These are phyloP conservation scores for Drosophila nigromelanica DNA, from an alignment of 1,140 invertebrate genomes.

Conservation along the genomic window DNA sequence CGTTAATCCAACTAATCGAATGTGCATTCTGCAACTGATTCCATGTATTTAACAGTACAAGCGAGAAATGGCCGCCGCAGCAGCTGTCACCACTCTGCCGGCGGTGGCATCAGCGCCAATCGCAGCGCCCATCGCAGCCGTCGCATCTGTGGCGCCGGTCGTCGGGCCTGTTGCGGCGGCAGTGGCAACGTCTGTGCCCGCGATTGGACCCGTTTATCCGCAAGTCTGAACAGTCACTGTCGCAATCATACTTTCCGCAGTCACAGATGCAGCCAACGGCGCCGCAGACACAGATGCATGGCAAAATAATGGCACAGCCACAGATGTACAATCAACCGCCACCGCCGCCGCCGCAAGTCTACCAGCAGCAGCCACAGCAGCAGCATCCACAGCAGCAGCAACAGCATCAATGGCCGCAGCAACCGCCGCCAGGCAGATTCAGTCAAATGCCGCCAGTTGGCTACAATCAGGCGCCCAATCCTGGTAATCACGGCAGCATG, in stretches of 20 bases:
- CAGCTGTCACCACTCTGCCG: slow-evolving; percentile 30
- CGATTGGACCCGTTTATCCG: slow-evolving; percentile 39
- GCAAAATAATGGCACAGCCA: slow-evolving; percentile 74
- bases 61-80: slow-evolving; percentile 80
- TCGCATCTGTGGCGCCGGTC: slow-evolving; percentile 1
- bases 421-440: slow-evolving; percentile 12
- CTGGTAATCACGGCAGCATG: not conserved
- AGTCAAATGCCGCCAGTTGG: slow-evolving; percentile 38
- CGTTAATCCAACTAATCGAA: slow-evolving; percentile 23
- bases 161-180: slow-evolving; percentile 20
- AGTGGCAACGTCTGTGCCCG: slow-evolving; percentile 20
- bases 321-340: slow-evolving; percentile 83
- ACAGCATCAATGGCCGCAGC: slow-evolving; percentile 32
- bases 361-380: slow-evolving; percentile 35
- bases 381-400: slow-evolving; percentile 19
- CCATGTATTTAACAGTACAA: slow-evolving; percentile 63
- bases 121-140: not conserved
- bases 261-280: slow-evolving; percentile 44
- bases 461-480: slow-evolving; percentile 22
- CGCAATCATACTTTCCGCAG: slow-evolving; percentile 46
- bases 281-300: slow-evolving; percentile 11
- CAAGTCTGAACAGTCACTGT: slow-evolving; percentile 15
- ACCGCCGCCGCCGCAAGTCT: slow-evolving; percentile 83
- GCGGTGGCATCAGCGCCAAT: slow-evolving; percentile 14
- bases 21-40: not conserved